phyloP scores from a whole-genome alignment of 2,888 invertebrate species.

The Xanthorhoe spadicearia region DNA sequence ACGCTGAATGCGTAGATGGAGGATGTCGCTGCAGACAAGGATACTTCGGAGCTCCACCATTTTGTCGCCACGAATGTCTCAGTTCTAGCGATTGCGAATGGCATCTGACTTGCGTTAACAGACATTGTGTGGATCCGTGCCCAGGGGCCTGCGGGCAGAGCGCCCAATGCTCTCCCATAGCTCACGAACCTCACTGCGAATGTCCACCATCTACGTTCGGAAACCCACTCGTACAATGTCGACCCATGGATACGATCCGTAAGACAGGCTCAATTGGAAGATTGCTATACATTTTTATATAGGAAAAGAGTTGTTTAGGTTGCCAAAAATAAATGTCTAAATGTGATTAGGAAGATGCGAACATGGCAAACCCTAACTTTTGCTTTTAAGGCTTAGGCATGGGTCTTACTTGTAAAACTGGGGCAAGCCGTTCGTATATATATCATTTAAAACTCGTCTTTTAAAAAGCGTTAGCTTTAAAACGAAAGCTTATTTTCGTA shows the following conservation, averaged over 20 bases:
- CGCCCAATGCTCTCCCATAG: conserved; percentile 88
- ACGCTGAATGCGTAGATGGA: conserved; percentile 88
- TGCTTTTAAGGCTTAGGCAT: conserved; percentile 84
- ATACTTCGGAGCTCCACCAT: conserved; percentile 89
- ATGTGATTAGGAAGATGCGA: conserved; percentile 38
- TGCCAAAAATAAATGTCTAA: conserved; percentile 9
- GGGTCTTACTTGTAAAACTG: conserved; percentile 80
- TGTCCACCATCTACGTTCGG: conserved; percentile 88
- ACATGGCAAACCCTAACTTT: conserved; percentile 64
- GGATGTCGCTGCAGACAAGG: conserved; percentile 88
- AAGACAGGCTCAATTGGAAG: conserved; percentile 75
- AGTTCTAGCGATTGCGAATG: conserved; percentile 89
- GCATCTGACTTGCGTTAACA: conserved; percentile 88
- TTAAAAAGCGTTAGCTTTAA: conserved; percentile 43
- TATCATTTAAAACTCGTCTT: conserved; percentile 18
- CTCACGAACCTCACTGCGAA: conserved; percentile 89
- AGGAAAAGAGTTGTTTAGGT: conserved; percentile 5
- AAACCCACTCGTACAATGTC: conserved; percentile 89
- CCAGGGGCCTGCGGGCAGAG: conserved; percentile 90
- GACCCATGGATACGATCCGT: conserved; percentile 81
- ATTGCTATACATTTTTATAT: conserved; percentile 57
- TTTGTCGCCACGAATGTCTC: conserved; percentile 89
- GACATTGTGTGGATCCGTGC: conserved; percentile 90
- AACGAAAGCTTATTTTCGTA: conserved; percentile 60
- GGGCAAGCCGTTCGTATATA: conserved; percentile 55